Evolutionary conservation across 2,113 vertebrate species (phyloP), one percentile per base, ranked within the genome.

Genomic region (Labeo rohita): DNA sequence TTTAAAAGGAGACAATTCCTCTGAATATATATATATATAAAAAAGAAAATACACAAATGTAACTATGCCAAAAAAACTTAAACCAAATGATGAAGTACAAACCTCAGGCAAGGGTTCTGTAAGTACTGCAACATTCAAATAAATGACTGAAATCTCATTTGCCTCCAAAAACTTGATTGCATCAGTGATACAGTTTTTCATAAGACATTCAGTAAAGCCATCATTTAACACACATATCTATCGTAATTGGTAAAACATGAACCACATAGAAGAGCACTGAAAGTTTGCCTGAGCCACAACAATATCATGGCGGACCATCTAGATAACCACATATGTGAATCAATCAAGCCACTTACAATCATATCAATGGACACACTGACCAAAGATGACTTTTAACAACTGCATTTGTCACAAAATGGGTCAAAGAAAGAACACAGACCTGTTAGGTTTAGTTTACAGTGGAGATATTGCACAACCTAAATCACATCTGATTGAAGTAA

Each of bases 161-260:
- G 63, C 86, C 45, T 52, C 86, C 13, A 34, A 54, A 59, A 39
- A 45, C 28, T 28, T 68, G 68, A 82, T 82, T 75, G 49, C 52
- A 84, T 75, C 28, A 54, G 11, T 36, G 61, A 59, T n/a, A 72
- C 66, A 80, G 50, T 80, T 56, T 34, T 80, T 81, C 43, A 23
- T 61, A 50, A 92, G 86, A 90, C 83, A 90, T 86, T 79, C 86
- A 91, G 91, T 50, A 87, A 84, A 89, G 84, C 83, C 88, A 89
- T 90, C 65, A 4, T 82, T 89, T 68, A 45, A 84, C 85, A 89
- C 43, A 80, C 45, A 65, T 23, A 28, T 63, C 50, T 82, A 56
- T 39, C 23, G 23, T 82, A 65, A 45, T 59, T 59, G 72, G 2
- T 54, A 88, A 8, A 87, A 50, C 49, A 79, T 66, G 28, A 70